A percentile compares a stretch with the other conserved stretches of the same genome.
Conservation (phyloP, 1,140 invertebrate genomes). For the Bathynomus jamesi region DNA sequence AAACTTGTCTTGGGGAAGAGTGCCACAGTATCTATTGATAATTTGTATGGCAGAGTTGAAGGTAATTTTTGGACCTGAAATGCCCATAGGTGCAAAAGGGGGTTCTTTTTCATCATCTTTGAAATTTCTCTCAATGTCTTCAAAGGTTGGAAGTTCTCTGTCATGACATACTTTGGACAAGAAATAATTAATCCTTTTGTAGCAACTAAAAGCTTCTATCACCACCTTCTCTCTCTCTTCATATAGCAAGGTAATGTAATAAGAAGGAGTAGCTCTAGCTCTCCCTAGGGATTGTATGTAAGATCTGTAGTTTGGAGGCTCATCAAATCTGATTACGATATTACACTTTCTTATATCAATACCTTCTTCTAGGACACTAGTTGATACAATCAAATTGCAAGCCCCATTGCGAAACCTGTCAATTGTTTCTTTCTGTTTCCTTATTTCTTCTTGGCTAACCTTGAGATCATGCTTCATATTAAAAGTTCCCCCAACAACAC, state of each 20-base stretch:
- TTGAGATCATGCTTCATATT: slow-evolving; percentile 16
- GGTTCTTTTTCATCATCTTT: slow-evolving; percentile 14
- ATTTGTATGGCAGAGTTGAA: slow-evolving; percentile 25
- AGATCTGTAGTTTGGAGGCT: slow-evolving; percentile 24
- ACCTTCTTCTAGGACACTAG: slow-evolving; percentile 74
- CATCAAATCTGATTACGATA: slow-evolving; percentile 64
- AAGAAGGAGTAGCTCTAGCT: slow-evolving; percentile 21
- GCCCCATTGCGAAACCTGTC: slow-evolving; percentile 52
- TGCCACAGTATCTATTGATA: slow-evolving; percentile 31
- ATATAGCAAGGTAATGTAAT: background rate
- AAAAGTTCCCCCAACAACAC: slow-evolving; percentile 56
- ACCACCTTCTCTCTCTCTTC: background rate
- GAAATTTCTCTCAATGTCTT: slow-evolving; percentile 15
- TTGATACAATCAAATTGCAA: slow-evolving; percentile 70
- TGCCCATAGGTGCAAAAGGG: slow-evolving; percentile 20
- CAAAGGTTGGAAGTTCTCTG: slow-evolving; percentile 10
- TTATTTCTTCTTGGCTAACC: slow-evolving; percentile 41
- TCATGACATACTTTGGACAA: slow-evolving; percentile 14
- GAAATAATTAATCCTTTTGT: slow-evolving; percentile 20
- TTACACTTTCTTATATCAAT: slow-evolving; percentile 74
- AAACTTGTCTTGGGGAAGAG: slow-evolving; percentile 34
- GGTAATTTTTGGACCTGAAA: slow-evolving; percentile 24
- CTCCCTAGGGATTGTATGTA: slow-evolving; percentile 37
- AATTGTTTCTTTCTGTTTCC: slow-evolving; percentile 32
- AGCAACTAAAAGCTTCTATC: slow-evolving; percentile 7